phyloP scores from a whole-genome alignment of 2,113 vertebrate genomes.

The Ceyx cyanopectus region DNA sequence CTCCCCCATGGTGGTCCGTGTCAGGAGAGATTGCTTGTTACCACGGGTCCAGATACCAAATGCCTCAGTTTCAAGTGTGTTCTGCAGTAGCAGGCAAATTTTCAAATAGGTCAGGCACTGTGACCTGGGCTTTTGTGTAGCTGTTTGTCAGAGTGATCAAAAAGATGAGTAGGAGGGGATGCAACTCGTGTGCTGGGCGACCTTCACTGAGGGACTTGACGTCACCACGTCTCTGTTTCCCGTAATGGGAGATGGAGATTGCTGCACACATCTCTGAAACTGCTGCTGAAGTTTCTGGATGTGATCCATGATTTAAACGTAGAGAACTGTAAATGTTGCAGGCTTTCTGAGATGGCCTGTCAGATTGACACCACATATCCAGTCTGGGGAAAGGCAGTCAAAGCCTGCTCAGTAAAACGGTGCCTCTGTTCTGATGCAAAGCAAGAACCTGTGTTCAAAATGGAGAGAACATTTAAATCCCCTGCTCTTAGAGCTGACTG shows the following conservation, averaged over 20 bases:
- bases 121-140: not conserved
- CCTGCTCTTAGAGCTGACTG: slow-evolving; percentile 20
- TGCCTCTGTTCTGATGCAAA: not conserved
- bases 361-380: not conserved
- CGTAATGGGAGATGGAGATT: slow-evolving; percentile 5
- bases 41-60: not conserved
- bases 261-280: not conserved
- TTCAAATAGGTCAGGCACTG: not conserved
- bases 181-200: slow-evolving; percentile 8
- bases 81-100: not conserved
- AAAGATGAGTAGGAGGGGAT: slow-evolving; percentile 18
- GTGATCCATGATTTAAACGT: not conserved
- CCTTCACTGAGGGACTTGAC: not conserved
- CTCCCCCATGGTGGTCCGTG: not conserved
- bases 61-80: not conserved
- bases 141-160: not conserved
- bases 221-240: not conserved
- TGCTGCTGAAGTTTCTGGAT: not conserved
- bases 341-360: not conserved
- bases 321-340: not conserved
- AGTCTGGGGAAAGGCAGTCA: not conserved
- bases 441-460: slow-evolving; percentile 5
- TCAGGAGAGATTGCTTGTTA: not conserved
- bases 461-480: slow-evolving; percentile 27
- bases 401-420: slow-evolving; percentile 1